Base-by-base conservation (phyloP, 2,797 vertebrate species). In the Eulemur mongoz region DNA sequence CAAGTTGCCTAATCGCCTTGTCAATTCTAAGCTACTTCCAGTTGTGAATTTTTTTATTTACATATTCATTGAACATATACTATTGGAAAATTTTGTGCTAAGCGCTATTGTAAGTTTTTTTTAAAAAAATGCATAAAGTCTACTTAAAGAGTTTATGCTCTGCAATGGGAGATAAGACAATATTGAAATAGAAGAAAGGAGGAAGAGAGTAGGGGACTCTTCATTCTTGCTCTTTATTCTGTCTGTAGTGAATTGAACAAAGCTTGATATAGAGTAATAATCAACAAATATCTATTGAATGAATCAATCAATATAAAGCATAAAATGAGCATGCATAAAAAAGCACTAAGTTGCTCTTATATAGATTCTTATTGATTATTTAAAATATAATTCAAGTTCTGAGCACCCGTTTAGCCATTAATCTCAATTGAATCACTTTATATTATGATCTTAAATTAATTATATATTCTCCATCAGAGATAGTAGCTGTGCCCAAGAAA, bases 401-500 rank as follows among this genome's bases (percentile, higher is more conserved):
- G 8, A 18, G 18, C 27, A 48, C 27, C 13, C 10, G 9, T 67
- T 81, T 63, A 12, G 5, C 17, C 30, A 73, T 80, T 73, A 86
- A 81, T 86, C 20, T 72, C 43, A 89, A 54, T 12, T 57, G 20
- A 30, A 23, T 91, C 40, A 70, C 35, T 88, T 81, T 50, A 81
- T 84, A 59, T n/a, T 84, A 40, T 84, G 20, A 90, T 90, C 65
- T 15, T 7, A 82, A 84, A 69, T 91, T 82, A 86, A 85, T 89
- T 67, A 32, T 40, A 30, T 59, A 67, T 75, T 75, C 30, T 93
- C 30, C 27, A 84, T 23, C 22, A 67, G 72, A 50, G 25, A 85
- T 35, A 52, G 30, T 9, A 79, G 45, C 11, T 13, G n/a, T 75
- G 11, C 13, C 9, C 85, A 93, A 86, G 20, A 23, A 85, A 67